Percentiles rank a stretch among this genome's conserved stretches.
Evolutionary conservation across 2,797 vertebrate genomes (phyloP).

Genomic region (Manis javanica): DNA sequence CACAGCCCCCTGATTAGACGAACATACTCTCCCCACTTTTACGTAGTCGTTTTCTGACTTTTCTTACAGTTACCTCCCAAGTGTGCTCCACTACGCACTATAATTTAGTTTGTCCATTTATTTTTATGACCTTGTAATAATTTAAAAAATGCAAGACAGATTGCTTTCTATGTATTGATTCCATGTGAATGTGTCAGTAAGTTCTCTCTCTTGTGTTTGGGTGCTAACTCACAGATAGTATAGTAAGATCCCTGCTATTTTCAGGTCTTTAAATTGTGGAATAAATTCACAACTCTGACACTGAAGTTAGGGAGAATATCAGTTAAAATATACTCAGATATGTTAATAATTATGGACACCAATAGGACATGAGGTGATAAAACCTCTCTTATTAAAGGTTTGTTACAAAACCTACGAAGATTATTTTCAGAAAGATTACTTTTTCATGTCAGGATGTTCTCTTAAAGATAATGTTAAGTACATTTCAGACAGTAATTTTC

Average conservation of each 20-base stretch:
- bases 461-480: neutral
- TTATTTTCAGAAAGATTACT: neutral
- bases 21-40: fast-evolving
- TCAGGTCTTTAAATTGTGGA: neutral
- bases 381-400: neutral
- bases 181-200: neutral
- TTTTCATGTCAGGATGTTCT: neutral
- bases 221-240: neutral
- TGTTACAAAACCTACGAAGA: neutral
- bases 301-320: neutral
- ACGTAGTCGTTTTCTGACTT: neutral
- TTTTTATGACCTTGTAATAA: neutral
- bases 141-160: neutral
- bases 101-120: neutral
- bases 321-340: neutral
- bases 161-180: neutral
- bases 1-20: fast-evolving
- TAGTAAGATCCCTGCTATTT: neutral
- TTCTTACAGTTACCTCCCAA: neutral
- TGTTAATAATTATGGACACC: neutral
- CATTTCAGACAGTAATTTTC: neutral
- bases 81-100: neutral
- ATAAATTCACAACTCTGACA: neutral
- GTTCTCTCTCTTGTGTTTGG: neutral
- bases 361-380: neutral